Evolutionary conservation across 2,888 invertebrate species (phyloP), one percentile per base, ranked within the genome.

Genomic region (Andrena bucephala): DNA sequence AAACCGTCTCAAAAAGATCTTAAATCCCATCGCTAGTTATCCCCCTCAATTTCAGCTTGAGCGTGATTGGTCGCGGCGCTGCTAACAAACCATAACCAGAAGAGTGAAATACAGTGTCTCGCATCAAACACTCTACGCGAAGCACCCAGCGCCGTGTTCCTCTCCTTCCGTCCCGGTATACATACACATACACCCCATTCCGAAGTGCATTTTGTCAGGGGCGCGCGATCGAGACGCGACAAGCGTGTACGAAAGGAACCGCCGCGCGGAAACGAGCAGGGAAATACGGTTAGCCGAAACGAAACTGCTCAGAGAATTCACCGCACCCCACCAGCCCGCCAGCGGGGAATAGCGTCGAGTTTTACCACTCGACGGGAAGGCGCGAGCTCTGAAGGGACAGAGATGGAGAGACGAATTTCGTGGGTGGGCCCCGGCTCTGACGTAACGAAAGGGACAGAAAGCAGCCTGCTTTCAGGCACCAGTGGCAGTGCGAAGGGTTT

Each of bases 201-300:
- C 57, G 36, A 36, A 59, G 54, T 31, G 71, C 59, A 68, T 75
- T 84, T 73, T 74, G 75, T 71, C 75, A 65, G 71, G 52, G 59
- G 20, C 50, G 74, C 62, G 33, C 31, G 52, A 24, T 66, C 42
- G 54, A 36, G 36, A 50, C 69, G 62, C 24, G 54, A 71, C 66
- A 42, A 81, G 52, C 66, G 48, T 65, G 68, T 75, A 72, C 78
- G 73, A 84, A 83, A 75, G 63, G 24, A 78, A 70, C 36, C 69
- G 36, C 33, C 48, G 73, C 42, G 33, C 71, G 75, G 75, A 83
- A 84, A 83, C 74, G 71, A 77, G 72, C 69, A 66, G 72, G 65
- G 71, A 83, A 83, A 78, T 75, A 84, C 78, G 68, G 70, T 83
- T 83, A 78, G 59, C 71, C 82, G 65, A 81, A 78, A 78, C 71